These are phyloP conservation scores for Phymastichus coffea DNA, from an alignment of 1,140 invertebrate species.

Conservation along the genomic window DNA sequence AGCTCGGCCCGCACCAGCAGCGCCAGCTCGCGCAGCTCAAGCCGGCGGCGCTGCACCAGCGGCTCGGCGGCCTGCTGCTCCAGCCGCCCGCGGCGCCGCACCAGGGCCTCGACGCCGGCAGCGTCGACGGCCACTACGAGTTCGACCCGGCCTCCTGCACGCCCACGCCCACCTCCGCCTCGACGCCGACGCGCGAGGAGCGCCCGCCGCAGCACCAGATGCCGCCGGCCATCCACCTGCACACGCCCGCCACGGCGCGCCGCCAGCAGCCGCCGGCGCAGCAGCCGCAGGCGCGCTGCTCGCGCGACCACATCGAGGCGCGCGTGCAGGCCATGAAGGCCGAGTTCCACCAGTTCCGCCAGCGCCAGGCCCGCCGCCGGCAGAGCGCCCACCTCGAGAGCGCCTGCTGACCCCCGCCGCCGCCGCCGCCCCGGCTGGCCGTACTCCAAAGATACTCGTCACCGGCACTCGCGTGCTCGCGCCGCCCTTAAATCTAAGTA, in stretches of 20 bases:
- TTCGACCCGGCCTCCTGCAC: constrained; percentile 80
- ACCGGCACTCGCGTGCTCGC: constrained; percentile 48
- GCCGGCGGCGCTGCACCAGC: constrained; percentile 5
- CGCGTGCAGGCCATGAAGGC: constrained; percentile 92
- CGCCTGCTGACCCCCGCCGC: constrained; percentile 67
- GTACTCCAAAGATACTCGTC: constrained; percentile 54
- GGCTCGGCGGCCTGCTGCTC: constrained; percentile 25
- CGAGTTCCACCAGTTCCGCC: constrained; percentile 90
- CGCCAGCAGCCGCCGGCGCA: constrained; percentile 51
- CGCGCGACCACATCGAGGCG: constrained; percentile 78
- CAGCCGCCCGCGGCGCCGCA: not conserved
- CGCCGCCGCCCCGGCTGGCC: too few relatives aligned
- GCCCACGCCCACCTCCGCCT: constrained; percentile 70
- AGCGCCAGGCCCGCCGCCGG: constrained; percentile 74
- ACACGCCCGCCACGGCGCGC: constrained; percentile 50
- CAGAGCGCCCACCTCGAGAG: constrained; percentile 72
- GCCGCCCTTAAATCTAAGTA: too few relatives aligned
- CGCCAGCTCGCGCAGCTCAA: not conserved
- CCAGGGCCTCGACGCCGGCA: constrained; percentile 63
- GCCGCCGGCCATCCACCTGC: constrained; percentile 47
- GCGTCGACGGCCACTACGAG: constrained; percentile 94
- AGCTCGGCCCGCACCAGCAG: constrained; percentile 58
- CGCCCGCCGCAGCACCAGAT: constrained; percentile 52
- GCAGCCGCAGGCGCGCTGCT: constrained; percentile 42
- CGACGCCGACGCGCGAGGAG: constrained; percentile 63